Evolutionary conservation across 2,113 vertebrate species (phyloP).

Genomic region (Megaceryle maxima): DNA sequence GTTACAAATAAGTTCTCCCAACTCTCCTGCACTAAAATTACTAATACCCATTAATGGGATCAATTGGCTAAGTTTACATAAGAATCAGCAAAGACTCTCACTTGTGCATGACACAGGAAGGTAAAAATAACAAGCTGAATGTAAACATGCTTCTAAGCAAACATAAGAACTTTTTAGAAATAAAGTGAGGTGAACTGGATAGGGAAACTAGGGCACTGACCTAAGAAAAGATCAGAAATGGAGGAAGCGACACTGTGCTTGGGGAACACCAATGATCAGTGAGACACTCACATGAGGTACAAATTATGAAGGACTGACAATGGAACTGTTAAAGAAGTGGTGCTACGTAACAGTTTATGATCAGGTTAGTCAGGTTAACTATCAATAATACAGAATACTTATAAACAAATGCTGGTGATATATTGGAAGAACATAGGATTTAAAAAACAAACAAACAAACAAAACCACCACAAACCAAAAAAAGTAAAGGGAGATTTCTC

Average conservation of each 20-base stretch:
- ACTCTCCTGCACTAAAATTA: not conserved
- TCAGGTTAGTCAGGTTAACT: too few species aligned
- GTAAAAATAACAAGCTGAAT: not conserved
- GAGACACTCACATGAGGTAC: rapidly evolving
- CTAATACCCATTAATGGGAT: not conserved
- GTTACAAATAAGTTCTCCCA: not conserved
- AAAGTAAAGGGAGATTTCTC: not conserved
- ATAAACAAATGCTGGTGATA: not conserved
- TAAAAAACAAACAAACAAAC: not conserved
- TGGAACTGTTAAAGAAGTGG: not conserved
- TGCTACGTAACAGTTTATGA: not conserved
- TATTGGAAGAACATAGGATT: not conserved
- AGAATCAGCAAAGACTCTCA: not conserved
- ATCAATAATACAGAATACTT: not conserved
- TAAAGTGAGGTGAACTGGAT: not conserved
- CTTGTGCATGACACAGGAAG: not conserved
- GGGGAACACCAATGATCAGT: not conserved
- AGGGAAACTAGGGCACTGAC: not conserved
- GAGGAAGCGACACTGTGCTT: not conserved
- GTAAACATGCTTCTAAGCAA: rapidly evolving
- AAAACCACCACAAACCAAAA: not conserved
- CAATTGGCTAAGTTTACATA: not conserved
- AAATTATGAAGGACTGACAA: not conserved
- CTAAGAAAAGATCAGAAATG: not conserved
- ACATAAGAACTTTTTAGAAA: not conserved